Evolutionary conservation across 2,888 invertebrate species (phyloP).

Genomic region (Dexiosoma caninum): DNA sequence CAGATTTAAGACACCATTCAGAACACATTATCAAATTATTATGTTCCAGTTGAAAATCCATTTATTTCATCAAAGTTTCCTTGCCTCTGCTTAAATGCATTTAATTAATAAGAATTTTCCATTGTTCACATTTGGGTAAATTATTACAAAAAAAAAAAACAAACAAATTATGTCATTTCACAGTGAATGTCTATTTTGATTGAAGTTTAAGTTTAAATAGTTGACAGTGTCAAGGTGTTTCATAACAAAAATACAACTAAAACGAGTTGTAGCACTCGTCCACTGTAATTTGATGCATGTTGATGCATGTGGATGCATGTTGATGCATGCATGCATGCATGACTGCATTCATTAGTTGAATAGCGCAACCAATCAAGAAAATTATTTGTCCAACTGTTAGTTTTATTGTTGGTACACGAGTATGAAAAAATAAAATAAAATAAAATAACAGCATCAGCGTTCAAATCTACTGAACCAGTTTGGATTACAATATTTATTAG

Average conservation of each 20-base stretch:
- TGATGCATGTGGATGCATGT: too few species aligned
- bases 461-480: background rate
- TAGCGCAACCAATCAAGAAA: background rate
- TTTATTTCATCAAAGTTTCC: too few species aligned
- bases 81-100: too few species aligned
- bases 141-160: too few species aligned
- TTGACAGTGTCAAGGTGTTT: constrained; percentile 31
- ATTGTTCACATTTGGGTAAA: too few species aligned
- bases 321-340: constrained; percentile 33
- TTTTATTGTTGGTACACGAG: background rate
- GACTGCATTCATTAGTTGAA: constrained; percentile 17
- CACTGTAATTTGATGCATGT: background rate
- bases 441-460: background rate
- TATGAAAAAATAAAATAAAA: too few species aligned
- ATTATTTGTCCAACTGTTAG: background rate
- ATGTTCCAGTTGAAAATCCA: too few species aligned
- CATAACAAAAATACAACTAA: constrained; percentile 10
- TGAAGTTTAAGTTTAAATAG: background rate
- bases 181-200: background rate
- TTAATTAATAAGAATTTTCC: too few species aligned
- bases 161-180: too few species aligned
- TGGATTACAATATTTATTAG: background rate
- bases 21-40: too few species aligned
- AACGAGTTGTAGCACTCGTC: background rate
- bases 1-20: too few species aligned